A percentile compares a stretch with the other conserved stretches of the same genome.
Evolutionary conservation across 23 tunicate genomes (phyloP).

Genomic region (Trididemnum nubilum): DNA sequence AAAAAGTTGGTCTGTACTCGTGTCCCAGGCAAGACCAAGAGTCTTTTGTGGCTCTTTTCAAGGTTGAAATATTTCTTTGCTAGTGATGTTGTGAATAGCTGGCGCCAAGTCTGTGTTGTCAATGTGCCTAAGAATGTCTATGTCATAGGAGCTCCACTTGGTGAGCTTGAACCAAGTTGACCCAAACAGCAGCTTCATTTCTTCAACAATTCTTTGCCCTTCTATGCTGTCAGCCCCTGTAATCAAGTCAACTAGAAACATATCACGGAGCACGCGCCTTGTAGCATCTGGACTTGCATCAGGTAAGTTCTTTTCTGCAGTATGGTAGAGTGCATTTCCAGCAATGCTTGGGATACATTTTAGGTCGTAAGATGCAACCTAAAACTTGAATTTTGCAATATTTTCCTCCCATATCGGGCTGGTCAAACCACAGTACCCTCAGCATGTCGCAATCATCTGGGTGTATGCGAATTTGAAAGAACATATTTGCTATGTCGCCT

Average conservation of each 20-base stretch:
- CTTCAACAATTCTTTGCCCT: background rate
- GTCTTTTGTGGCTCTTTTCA: background rate
- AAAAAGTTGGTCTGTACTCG: background rate
- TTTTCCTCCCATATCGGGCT: background rate
- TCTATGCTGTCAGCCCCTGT: background rate
- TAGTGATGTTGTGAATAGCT: background rate
- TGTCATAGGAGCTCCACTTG: background rate
- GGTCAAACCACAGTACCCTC: slow-evolving; percentile 13
- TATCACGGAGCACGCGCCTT: background rate
- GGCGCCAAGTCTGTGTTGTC: background rate
- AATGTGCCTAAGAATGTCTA: background rate
- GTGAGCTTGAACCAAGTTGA: background rate
- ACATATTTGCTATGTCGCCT: slow-evolving; percentile 13
- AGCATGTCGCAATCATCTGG: slow-evolving; percentile 19
- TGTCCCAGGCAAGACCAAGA: background rate
- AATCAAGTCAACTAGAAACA: background rate
- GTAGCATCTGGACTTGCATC: background rate
- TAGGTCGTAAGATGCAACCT: slow-evolving; percentile 10
- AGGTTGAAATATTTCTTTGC: background rate
- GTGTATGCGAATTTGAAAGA: slow-evolving; percentile 2
- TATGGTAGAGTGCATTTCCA: background rate
- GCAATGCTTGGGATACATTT: background rate
- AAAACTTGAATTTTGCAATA: background rate
- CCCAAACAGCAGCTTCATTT: background rate
- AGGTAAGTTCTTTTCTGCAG: background rate